A percentile compares a stretch with the other conserved stretches of the same genome.
These are phyloP conservation scores for Shinisaurus crocodilurus DNA, from an alignment of 2,113 vertebrate species.

Conservation along the genomic window DNA sequence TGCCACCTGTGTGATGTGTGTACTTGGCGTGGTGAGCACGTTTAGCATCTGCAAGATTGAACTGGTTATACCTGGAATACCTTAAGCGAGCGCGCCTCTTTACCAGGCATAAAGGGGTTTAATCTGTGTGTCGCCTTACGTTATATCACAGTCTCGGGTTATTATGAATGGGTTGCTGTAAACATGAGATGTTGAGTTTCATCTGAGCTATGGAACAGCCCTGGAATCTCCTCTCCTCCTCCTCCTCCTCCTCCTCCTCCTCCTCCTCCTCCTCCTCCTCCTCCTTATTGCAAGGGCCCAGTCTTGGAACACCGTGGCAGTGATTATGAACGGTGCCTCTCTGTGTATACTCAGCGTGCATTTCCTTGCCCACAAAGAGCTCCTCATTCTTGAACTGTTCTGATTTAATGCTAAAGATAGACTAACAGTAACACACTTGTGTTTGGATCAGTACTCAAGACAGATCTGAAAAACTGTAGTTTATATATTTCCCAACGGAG, in stretches of 20 bases:
- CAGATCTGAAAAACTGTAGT: neutral
- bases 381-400: neutral
- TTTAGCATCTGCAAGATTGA: slow-evolving; percentile 58
- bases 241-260: too few relatives aligned
- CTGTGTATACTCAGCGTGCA: neutral
- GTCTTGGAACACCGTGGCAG: neutral
- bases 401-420: neutral
- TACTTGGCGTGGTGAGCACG: slow-evolving; percentile 40
- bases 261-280: too few relatives aligned
- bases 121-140: slow-evolving; percentile 56
- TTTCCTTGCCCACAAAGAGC: too few relatives aligned
- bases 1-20: slow-evolving; percentile 69
- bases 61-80: slow-evolving; percentile 50
- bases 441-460: neutral
- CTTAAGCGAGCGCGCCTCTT: slow-evolving; percentile 50
- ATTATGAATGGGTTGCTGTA: slow-evolving; percentile 38
- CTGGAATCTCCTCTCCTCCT: neutral
- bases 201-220: neutral
- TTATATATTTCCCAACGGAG: neutral
- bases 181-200: neutral
- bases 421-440: neutral
- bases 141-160: slow-evolving; percentile 55
- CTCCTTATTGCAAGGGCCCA: neutral
- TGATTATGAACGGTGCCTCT: neutral
- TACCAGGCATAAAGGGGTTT: slow-evolving; percentile 54